These are phyloP conservation scores for Myioborus miniatus DNA, from an alignment of 2,797 vertebrate species.

Conservation along the genomic window DNA sequence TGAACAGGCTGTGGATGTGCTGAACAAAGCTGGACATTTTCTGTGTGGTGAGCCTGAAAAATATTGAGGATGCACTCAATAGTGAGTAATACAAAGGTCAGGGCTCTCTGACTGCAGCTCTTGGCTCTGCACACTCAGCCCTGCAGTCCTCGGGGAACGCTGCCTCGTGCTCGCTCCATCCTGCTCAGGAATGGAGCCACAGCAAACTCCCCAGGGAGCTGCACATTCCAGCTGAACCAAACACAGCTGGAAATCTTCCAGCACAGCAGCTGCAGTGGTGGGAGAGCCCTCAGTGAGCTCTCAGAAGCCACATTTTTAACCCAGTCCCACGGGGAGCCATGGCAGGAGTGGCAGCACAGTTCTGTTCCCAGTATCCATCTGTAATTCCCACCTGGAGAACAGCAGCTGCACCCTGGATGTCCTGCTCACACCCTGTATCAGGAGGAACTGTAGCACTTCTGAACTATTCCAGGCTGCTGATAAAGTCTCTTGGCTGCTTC, in stretches of 20 bases:
- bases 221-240: neutral
- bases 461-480: neutral
- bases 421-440: neutral
- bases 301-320: neutral
- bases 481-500: neutral
- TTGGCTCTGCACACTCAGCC: neutral
- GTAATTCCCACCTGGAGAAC: neutral
- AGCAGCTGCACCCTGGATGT: neutral
- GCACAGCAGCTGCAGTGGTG: neutral
- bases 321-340: neutral
- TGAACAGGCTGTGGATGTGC: neutral
- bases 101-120: neutral
- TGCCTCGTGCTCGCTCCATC: neutral
- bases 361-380: neutral
- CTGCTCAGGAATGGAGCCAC: neutral
- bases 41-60: neutral
- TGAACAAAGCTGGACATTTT: constrained; percentile 24
- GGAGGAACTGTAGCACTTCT: neutral
- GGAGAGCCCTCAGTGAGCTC: neutral
- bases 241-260: neutral
- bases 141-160: neutral
- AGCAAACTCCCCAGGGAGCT: neutral
- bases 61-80: neutral
- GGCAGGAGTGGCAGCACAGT: neutral
- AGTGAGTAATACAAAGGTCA: constrained; percentile 14